phyloP scores from a whole-genome alignment of 2,888 invertebrate species.

The Eilema depressum region DNA sequence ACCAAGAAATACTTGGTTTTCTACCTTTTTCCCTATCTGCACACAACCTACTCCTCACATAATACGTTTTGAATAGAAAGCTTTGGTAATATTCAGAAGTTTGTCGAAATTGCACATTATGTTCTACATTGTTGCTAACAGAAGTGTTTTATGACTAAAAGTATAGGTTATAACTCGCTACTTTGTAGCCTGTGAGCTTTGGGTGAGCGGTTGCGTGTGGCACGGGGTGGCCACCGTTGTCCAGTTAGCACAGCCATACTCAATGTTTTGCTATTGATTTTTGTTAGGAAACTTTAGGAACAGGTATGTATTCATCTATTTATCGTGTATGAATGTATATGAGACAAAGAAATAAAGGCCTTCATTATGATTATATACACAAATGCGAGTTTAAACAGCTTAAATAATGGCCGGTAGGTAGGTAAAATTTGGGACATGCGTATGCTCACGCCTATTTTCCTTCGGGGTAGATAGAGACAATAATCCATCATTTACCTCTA shows the following conservation, averaged over 20 bases:
- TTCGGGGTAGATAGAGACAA: too few relatives aligned
- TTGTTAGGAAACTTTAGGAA: not conserved
- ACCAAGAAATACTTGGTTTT: not conserved
- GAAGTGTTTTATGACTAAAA: constrained; percentile 55
- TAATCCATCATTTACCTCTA: too few relatives aligned
- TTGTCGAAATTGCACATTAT: constrained; percentile 37
- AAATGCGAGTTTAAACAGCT: not conserved
- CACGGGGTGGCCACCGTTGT: not conserved
- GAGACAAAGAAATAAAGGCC: not conserved
- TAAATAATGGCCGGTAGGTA: not conserved
- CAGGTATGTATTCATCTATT: not conserved
- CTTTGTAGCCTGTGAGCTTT: constrained; percentile 38
- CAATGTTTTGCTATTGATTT: not conserved
- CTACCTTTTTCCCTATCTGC: constrained; percentile 34
- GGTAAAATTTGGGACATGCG: not conserved
- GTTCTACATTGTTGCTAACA: constrained; percentile 43
- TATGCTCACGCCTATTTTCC: too few relatives aligned
- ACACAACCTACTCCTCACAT: constrained; percentile 18
- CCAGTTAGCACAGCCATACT: not conserved
- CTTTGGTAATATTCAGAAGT: constrained; percentile 44
- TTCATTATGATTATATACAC: not conserved
- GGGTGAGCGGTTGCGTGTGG: constrained; percentile 39
- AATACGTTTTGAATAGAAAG: constrained; percentile 42
- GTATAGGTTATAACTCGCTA: constrained; percentile 48
- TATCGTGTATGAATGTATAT: not conserved